Evolutionary conservation across 2,888 invertebrate genomes (phyloP).

Genomic region (Scrobipalpa costella): DNA sequence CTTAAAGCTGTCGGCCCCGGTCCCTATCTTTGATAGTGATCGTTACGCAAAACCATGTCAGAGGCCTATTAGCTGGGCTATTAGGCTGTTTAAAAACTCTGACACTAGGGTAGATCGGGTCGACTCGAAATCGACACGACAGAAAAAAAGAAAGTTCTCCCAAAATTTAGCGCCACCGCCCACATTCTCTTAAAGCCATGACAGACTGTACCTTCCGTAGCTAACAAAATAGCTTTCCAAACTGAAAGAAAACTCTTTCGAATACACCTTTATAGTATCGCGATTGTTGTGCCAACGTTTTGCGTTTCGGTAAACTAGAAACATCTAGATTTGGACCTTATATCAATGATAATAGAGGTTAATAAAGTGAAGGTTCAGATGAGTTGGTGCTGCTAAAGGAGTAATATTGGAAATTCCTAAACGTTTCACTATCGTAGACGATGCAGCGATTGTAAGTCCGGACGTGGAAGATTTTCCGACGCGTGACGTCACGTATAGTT

Average conservation of each 20-base stretch:
- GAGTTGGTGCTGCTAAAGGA: slow-evolving; percentile 35
- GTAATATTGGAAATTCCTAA: slow-evolving; percentile 78
- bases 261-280: slow-evolving; percentile 69
- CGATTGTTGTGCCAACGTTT: slow-evolving; percentile 52
- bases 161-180: no score
- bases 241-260: slow-evolving; percentile 69
- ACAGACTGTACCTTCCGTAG: slow-evolving; percentile 32
- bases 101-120: no score
- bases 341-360: neutral
- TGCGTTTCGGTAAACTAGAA: slow-evolving; percentile 31
- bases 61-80: no score
- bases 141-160: no score
- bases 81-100: no score
- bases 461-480: slow-evolving; percentile 57
- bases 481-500: slow-evolving; percentile 50
- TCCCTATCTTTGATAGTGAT: no score
- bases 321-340: slow-evolving; percentile 41
- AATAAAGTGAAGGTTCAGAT: neutral
- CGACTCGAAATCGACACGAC: no score
- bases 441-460: slow-evolving; percentile 69
- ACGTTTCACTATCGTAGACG: slow-evolving; percentile 66
- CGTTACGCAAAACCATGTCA: no score
- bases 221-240: slow-evolving; percentile 55
- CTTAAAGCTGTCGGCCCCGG: no score
- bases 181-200: no score